These are phyloP conservation scores for Puma concolor DNA, from an alignment of 2,113 vertebrate genomes.

Conservation along the genomic window DNA sequence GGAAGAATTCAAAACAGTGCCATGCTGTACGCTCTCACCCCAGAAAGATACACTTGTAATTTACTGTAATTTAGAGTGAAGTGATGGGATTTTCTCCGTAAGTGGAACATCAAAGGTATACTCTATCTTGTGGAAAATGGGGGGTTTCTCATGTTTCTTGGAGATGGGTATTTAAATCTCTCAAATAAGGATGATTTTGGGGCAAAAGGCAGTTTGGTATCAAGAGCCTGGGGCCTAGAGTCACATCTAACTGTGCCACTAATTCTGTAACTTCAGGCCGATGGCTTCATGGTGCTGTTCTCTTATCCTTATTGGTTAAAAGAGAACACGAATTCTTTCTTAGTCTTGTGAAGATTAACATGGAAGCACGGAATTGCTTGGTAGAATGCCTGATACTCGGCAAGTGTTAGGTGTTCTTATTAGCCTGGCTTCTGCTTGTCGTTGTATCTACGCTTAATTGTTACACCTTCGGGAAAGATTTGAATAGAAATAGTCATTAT, in stretches of 20 bases:
- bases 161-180: constrained; percentile 4
- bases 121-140: not conserved
- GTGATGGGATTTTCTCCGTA: not conserved
- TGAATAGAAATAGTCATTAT: not conserved
- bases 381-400: not conserved
- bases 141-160: not conserved
- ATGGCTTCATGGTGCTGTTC: not conserved
- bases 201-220: not conserved
- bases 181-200: not conserved
- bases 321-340: not conserved
- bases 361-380: not conserved
- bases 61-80: not conserved
- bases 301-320: not conserved
- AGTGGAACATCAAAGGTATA: not conserved
- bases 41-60: not conserved
- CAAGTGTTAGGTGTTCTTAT: not conserved
- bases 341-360: not conserved
- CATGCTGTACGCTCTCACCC: not conserved
- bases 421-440: not conserved
- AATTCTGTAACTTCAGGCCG: not conserved
- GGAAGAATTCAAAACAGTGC: not conserved
- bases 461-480: constrained; percentile 24
- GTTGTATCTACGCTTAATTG: not conserved
- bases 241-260: not conserved
- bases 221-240: not conserved